Evolutionary conservation across 2,888 invertebrate species (phyloP), one percentile per base, ranked within the genome.

Genomic region (Dicranocentrus wangi): DNA sequence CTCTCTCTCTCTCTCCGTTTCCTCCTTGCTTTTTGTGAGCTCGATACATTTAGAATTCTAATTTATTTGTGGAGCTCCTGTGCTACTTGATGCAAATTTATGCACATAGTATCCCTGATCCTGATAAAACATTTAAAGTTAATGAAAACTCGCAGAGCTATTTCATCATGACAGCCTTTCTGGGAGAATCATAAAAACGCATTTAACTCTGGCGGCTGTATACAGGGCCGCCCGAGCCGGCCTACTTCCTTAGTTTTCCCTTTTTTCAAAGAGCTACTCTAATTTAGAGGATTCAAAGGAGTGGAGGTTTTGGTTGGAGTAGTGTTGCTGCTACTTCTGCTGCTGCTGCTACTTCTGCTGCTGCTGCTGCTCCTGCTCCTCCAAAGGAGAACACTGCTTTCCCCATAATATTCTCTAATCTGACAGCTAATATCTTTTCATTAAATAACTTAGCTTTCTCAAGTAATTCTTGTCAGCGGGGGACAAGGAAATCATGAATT

Each of bases 21-120:
- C 32, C 32, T n/a, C n/a, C n/a, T n/a, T 32, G 32, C n/a, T n/a
- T 32, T 32, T 32, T 32, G 32, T 32, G 32, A 7, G 10, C 32
- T 21, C 32, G 76, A 69, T 69, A 69, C 68, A 79, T 60, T 68
- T 60, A 47, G 66, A 65, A 79, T 72, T 72, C 72, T 72, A 79
- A 79, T 79, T 79, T 60, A 72, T 66, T 10, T 55, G 25, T 23
- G 55, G 7, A 25, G 15, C 13, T 55, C 21, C 32, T n/a, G n/a
- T n/a, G n/a, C 2, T 51, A 32, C 60, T 61, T 42, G 42, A 78
- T 78, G 71, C 66, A 71, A 78, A 78, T 78, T 78, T 77, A 69
- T 66, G 75, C 66, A 68, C 75, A 66, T 55, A n/a, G 58, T 58
- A 61, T 61, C 66, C 32, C 55, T 75, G 43, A 66, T 65, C 75